Evolutionary conservation across 2,888 invertebrate genomes (phyloP), one percentile per base, ranked within the genome.

Genomic region (Amphipoea lucens): DNA sequence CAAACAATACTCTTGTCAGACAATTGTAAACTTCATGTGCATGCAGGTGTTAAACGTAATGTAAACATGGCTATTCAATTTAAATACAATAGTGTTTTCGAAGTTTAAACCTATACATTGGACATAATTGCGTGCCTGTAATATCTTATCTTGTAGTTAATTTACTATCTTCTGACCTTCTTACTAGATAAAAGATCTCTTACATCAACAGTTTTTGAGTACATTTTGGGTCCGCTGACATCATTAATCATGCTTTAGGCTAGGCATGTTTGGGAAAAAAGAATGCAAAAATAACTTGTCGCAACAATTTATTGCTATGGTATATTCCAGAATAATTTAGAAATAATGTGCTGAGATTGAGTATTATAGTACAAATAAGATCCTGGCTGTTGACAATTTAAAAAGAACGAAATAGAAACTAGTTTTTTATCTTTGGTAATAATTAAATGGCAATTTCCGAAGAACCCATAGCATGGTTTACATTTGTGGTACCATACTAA

Each of bases 51-150:
- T 76, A 17, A 20, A 68, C 0, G 6, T 77, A 80, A 76, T 73
- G 42, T 75, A 85, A 83, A 79, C 81, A 80, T 11, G 12, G n/a
- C 74, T 70, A 87, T 87, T 87, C 65, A 85, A 83, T 85, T 83
- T 75, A 69, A 84, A 76, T 82, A 86, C 88, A 88, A 88, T 88
- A 83, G 83, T 83, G 79, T 88, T 87, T 81, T 76, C 29, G 12
- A 60, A 75, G 67, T 75, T 57, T 20, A 66, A 63, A 78, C 42
- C 9, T 75, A 82, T 48, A 80, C 79, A 67, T 74, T 60, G 36
- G 9, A 45, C n/a, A 70, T 42, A 62, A 48, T 63, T 11, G 4
- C n/a, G 20, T 57, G 23, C 40, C 17, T 36, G 48, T 62, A 29
- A 45, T 48, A 6, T 68, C 2, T 72, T 78, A 82, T 73, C 68